Evolutionary conservation across 2,113 vertebrate genomes (phyloP), one percentile per base, ranked within the genome.

Genomic region (Oplegnathus fasciatus): DNA sequence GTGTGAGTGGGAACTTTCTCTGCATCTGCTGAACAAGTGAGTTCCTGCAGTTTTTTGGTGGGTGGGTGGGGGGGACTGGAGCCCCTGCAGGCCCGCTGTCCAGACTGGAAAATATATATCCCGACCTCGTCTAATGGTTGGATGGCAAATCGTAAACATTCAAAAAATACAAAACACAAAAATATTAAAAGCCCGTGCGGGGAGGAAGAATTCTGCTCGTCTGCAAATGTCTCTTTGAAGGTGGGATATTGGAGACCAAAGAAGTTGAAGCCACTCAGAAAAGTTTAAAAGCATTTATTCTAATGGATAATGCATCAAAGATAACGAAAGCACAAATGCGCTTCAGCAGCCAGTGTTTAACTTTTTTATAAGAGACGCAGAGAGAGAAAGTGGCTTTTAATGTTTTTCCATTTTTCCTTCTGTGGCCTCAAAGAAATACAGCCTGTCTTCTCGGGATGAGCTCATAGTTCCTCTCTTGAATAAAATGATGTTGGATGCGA

Each of bases 1-100:
- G 83, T 90, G 90, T 90, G 91, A 91, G 89, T 78, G 82, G 85
- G 65, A 88, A 92, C 91, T 94, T 90, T 91, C 88, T 88, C 86
- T 70, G 72, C 40, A 15, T 87, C 78, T 68, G 22, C 72, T 30
- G 42, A 54, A 76, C 61, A 58, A 48, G n/a, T 60, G 80, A 89
- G 82, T 15, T 71, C 65, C 76, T 50, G 78, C 62, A 28, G 52
- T 42, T 61, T 72, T 17, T 37, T 8, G 44, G 3, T 13, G 44
- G 44, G 9, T 10, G 20, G 26, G 18, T 15, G 24, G 6, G 8
- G 18, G 40, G 4, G 26, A 1, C 17, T 30, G 50, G 37, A 34
- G 67, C 46, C 5, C 26, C 2, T 9, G 22, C 11, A 75, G 32
- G 61, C 20, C 46, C 1, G 18, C 68, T 34, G 9, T 22, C 40